Conservation (phyloP, 2,113 vertebrate species). For the Scopus umbretta region DNA sequence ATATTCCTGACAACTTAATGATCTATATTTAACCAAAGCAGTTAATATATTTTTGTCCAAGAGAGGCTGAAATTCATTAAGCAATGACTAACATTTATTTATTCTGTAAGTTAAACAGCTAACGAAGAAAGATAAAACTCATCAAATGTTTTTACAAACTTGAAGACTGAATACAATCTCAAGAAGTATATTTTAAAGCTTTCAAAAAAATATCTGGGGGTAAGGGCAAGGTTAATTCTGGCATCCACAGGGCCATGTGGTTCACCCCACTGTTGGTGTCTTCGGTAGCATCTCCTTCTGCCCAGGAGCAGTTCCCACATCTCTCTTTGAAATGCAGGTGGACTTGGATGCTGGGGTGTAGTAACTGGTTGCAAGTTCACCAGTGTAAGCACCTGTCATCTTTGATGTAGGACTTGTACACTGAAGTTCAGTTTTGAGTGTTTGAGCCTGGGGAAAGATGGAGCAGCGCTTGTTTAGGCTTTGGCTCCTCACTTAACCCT, state of each 20-base stretch:
- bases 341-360: neutral
- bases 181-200: neutral
- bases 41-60: neutral
- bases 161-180: neutral
- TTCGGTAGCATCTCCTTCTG: neutral
- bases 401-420: neutral
- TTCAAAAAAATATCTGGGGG: neutral
- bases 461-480: neutral
- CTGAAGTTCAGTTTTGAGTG: neutral
- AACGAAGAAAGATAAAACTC: neutral
- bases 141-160: neutral
- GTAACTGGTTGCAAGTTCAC: neutral
- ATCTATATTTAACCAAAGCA: neutral
- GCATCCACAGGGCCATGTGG: neutral
- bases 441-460: neutral
- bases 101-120: neutral
- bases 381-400: too few relatives aligned
- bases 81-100: neutral
- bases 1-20: neutral
- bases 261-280: neutral
- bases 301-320: neutral
- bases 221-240: neutral
- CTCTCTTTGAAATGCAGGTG: neutral
- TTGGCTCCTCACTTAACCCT: neutral
- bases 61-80: neutral